phyloP scores from a whole-genome alignment of 2,113 vertebrate genomes.

The Meleagris gallopavo region DNA sequence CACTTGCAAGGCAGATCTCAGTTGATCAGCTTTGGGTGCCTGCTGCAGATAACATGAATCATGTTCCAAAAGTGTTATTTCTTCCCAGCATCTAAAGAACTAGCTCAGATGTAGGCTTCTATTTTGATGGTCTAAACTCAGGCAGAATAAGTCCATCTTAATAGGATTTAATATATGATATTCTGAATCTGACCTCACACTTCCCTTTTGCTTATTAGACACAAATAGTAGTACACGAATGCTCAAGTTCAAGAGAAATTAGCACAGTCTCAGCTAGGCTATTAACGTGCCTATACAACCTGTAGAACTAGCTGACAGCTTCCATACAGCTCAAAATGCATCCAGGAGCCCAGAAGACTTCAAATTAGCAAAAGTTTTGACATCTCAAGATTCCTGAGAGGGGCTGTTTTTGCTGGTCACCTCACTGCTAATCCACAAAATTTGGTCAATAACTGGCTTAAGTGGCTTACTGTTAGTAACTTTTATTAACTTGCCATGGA shows the following conservation, averaged over 20 bases:
- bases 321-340: background rate
- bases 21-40: background rate
- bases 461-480: background rate
- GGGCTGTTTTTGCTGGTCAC: background rate
- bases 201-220: background rate
- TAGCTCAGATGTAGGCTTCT: background rate
- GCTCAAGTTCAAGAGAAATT: background rate
- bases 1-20: background rate
- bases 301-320: background rate
- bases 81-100: background rate
- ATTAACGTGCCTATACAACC: background rate
- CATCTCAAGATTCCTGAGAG: background rate
- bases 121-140: background rate
- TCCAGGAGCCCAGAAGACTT: background rate
- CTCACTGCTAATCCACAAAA: background rate
- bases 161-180: background rate
- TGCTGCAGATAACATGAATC: background rate
- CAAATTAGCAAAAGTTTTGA: background rate
- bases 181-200: background rate
- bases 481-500: background rate
- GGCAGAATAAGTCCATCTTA: background rate
- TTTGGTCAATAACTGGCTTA: background rate
- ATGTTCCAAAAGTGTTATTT: background rate
- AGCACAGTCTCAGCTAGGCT: background rate
- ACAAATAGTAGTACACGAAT: background rate